A percentile compares a stretch with the other conserved stretches of the same genome.
phyloP scores from a whole-genome alignment of 2,888 invertebrate species.

The Nudaria mundana region DNA sequence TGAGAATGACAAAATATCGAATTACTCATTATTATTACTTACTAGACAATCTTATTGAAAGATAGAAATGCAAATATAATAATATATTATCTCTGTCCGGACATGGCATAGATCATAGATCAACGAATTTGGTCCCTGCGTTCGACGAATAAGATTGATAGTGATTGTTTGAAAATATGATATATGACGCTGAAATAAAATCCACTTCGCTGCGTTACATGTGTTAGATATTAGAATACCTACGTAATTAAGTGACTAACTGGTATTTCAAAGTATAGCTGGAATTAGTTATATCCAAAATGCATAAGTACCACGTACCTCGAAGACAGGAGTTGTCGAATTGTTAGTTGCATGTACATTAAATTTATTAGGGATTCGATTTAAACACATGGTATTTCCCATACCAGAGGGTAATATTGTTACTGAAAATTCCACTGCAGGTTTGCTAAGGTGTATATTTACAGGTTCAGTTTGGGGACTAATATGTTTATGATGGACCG shows the following conservation, averaged over 20 bases:
- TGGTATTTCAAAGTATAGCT: background rate
- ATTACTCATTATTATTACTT: no score
- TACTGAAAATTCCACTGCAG: conserved; percentile 17
- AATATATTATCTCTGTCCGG: no score
- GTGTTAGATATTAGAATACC: no score
- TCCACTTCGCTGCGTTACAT: no score
- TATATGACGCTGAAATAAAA: no score
- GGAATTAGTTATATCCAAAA: conserved; percentile 13
- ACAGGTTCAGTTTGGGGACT: conserved; percentile 1
- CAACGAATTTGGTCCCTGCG: no score
- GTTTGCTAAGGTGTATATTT: conserved; percentile 10
- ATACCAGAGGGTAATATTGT: conserved; percentile 23
- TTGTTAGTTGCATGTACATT: conserved; percentile 30
- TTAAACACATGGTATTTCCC: conserved; percentile 34
- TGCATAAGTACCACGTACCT: conserved; percentile 18
- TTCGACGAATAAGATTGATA: no score
- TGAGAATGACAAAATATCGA: no score
- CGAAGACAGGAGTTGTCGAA: conserved; percentile 14
- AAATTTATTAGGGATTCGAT: conserved; percentile 26
- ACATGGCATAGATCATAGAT: no score
- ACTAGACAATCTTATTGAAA: no score
- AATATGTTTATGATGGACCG: background rate
- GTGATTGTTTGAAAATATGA: no score
- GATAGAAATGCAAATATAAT: no score
- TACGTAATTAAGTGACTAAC: background rate